A percentile compares a stretch with the other conserved stretches of the same genome.
These are phyloP conservation scores for Tetramorium simillimum DNA, from an alignment of 1,140 invertebrate species.

Conservation along the genomic window DNA sequence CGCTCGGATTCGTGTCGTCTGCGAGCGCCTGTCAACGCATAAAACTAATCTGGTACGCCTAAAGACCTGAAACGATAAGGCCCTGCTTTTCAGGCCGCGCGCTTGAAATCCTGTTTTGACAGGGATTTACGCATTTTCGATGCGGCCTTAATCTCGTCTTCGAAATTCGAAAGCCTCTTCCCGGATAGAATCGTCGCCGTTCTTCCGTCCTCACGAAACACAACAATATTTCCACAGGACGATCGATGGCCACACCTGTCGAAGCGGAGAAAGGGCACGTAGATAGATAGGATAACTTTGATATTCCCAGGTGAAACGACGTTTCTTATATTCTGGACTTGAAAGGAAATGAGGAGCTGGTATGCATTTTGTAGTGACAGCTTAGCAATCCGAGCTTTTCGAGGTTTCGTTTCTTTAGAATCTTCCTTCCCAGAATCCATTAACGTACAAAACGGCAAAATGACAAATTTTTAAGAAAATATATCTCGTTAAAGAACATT, in stretches of 20 bases:
- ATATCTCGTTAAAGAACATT: not conserved
- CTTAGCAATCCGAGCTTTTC: not conserved
- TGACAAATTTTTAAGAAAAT: not conserved
- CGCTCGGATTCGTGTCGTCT: constrained; percentile 27
- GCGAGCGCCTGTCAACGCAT: constrained; percentile 42
- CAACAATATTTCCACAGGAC: constrained; percentile 26
- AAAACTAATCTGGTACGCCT: constrained; percentile 49
- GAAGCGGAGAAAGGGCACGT: constrained; percentile 15
- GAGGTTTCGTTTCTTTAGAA: not conserved
- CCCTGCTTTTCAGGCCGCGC: constrained; percentile 17
- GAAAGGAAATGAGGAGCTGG: not conserved
- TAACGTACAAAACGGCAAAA: not conserved
- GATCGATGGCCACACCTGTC: constrained; percentile 26
- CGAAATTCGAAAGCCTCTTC: constrained; percentile 51
- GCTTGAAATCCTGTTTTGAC: constrained; percentile 66
- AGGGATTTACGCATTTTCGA: constrained; percentile 58
- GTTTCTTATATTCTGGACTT: not conserved
- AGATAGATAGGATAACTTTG: constrained; percentile 23
- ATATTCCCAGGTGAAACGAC: constrained; percentile 20
- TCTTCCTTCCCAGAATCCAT: not conserved
- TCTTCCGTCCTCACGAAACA: not conserved
- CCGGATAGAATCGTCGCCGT: constrained; percentile 41
- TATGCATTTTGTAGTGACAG: constrained; percentile 53
- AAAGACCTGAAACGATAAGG: constrained; percentile 59
- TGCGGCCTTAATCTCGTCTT: constrained; percentile 45